phyloP scores from a whole-genome alignment of 2,888 invertebrate species.

The Melipona bicolor region DNA sequence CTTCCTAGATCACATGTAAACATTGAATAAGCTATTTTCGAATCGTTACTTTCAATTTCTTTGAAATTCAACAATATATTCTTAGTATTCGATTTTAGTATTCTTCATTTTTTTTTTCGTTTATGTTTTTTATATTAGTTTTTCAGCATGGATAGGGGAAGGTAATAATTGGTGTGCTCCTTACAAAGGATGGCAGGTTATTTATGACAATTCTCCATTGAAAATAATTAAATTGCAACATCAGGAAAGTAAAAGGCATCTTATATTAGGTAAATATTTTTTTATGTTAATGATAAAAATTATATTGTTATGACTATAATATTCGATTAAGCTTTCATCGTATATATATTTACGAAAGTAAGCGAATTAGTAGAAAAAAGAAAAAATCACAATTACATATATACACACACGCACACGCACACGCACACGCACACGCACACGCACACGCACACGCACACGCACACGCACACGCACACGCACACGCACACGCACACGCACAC shows the following conservation, averaged over 20 bases:
- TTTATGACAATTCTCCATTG: conserved; percentile 91
- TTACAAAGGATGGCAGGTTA: conserved; percentile 95
- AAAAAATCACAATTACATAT: neutral
- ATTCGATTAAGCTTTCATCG: neutral
- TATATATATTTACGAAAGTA: neutral
- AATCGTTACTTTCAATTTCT: too few relatives aligned
- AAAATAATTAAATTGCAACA: conserved; percentile 83
- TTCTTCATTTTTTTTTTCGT: neutral
- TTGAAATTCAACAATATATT: neutral
- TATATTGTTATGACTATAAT: neutral
- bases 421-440: too few relatives aligned
- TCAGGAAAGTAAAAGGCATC: conserved; percentile 84
- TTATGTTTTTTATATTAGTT: conserved; percentile 79
- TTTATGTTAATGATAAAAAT: neutral
- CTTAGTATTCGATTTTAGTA: neutral
- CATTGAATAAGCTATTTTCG: too few relatives aligned
- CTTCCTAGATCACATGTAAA: too few relatives aligned
- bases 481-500: too few relatives aligned
- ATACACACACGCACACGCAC: too few relatives aligned
- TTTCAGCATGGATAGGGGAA: conserved; percentile 91
- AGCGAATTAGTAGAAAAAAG: neutral
- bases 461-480: too few relatives aligned
- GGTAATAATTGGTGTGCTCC: conserved; percentile 96
- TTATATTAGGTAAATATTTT: conserved; percentile 85
- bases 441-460: too few relatives aligned